Percentiles rank a stretch among this genome's conserved stretches.
Conservation (phyloP, 2,888 invertebrate genomes). For the Linnaemya vulpina region DNA sequence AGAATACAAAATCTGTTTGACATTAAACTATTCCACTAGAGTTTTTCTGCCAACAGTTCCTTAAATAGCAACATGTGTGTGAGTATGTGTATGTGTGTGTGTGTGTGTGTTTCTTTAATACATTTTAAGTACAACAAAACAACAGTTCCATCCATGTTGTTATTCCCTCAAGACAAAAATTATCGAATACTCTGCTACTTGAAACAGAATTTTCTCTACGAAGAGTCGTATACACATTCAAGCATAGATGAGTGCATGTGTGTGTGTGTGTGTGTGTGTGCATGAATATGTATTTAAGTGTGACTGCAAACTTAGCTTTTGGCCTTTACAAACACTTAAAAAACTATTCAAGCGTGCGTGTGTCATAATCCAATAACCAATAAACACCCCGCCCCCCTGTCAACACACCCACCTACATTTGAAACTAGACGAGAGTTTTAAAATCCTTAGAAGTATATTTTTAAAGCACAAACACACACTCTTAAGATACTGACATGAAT, state of each 20-base stretch:
- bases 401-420: neutral
- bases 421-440: slow-evolving; percentile 1
- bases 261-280: neutral
- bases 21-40: neutral
- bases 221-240: too few species aligned
- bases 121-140: slow-evolving; percentile 1
- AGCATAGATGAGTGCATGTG: too few species aligned
- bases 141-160: neutral
- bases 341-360: neutral
- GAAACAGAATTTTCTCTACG: neutral
- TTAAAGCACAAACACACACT: neutral
- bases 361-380: slow-evolving; percentile 48
- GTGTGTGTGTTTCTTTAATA: neutral
- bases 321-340: slow-evolving; percentile 30
- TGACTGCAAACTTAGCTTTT: slow-evolving; percentile 27
- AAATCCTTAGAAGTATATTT: neutral
- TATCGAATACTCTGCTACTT: slow-evolving; percentile 11
- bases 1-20: neutral
- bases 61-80: neutral
- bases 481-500: neutral
- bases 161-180: slow-evolving; percentile 25
- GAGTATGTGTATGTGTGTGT: too few species aligned
- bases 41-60: neutral
- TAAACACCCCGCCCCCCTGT: slow-evolving; percentile 27
- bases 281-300: neutral